phyloP scores from a whole-genome alignment of 2,113 vertebrate species.

The Sturnira hondurensis region DNA sequence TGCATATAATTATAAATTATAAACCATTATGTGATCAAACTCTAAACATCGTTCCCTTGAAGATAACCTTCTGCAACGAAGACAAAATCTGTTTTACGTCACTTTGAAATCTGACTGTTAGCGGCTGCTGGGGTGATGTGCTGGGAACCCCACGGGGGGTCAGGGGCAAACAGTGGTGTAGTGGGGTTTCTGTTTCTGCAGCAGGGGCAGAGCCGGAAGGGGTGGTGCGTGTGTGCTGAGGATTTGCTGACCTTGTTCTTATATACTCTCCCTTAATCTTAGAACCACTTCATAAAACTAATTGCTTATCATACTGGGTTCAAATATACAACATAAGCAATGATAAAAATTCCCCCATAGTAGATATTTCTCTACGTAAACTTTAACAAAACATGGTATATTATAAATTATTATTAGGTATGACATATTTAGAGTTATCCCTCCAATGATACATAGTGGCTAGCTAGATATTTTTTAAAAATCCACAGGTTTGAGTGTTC shows the following conservation, averaged over 20 bases:
- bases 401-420: background rate
- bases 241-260: background rate
- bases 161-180: background rate
- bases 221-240: background rate
- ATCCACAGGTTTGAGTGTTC: background rate
- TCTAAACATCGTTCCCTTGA: background rate
- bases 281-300: background rate
- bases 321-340: conserved; percentile 14
- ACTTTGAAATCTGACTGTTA: background rate
- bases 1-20: conserved; percentile 11
- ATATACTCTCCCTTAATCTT: background rate
- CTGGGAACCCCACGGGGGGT: background rate
- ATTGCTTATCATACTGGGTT: background rate
- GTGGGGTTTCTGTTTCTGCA: background rate
- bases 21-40: background rate
- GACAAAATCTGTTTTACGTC: background rate
- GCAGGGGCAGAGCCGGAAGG: background rate
- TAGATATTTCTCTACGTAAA: background rate
- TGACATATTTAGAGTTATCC: background rate
- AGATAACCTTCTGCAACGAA: background rate
- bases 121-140: background rate
- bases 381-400: background rate
- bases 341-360: background rate
- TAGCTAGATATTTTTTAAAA: conserved; percentile 21
- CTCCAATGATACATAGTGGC: background rate